Evolutionary conservation across 2,888 invertebrate species (phyloP).

Genomic region (Oxyteleia sp.): DNA sequence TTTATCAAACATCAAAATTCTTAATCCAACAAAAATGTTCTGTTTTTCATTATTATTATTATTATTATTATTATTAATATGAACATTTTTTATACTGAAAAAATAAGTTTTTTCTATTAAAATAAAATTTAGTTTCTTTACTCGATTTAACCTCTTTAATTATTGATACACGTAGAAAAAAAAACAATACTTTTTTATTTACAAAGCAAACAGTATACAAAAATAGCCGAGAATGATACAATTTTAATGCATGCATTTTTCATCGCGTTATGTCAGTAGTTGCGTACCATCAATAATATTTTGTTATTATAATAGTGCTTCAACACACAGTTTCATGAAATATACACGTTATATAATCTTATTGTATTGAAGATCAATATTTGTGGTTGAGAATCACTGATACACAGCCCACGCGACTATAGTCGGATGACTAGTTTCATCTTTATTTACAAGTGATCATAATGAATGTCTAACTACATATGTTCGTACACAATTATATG

Average conservation of each 20-base stretch:
- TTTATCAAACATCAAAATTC: too few relatives aligned
- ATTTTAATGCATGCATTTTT: neutral
- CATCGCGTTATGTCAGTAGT: neutral
- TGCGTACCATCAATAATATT: constrained; percentile 28
- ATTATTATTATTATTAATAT: too few relatives aligned
- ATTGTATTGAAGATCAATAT: constrained; percentile 68
- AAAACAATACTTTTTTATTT: too few relatives aligned
- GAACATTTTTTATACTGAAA: too few relatives aligned
- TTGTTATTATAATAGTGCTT: constrained; percentile 40
- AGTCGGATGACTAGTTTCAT: constrained; percentile 69
- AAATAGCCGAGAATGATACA: too few relatives aligned
- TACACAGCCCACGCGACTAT: constrained; percentile 69
- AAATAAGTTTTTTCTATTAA: too few relatives aligned
- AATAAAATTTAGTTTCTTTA: too few relatives aligned
- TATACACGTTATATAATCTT: constrained; percentile 61
- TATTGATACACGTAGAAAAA: too few relatives aligned
- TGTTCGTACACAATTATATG: constrained; percentile 24
- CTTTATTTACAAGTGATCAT: constrained; percentile 68
- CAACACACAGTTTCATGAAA: constrained; percentile 42
- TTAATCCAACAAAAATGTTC: too few relatives aligned
- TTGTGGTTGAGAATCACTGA: constrained; percentile 68
- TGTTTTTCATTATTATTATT: too few relatives aligned
- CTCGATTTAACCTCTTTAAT: too few relatives aligned
- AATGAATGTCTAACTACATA: constrained; percentile 54
- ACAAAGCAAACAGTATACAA: too few relatives aligned